These are phyloP conservation scores for Plagodis dolabraria DNA, from an alignment of 2,888 invertebrate species.

Conservation along the genomic window DNA sequence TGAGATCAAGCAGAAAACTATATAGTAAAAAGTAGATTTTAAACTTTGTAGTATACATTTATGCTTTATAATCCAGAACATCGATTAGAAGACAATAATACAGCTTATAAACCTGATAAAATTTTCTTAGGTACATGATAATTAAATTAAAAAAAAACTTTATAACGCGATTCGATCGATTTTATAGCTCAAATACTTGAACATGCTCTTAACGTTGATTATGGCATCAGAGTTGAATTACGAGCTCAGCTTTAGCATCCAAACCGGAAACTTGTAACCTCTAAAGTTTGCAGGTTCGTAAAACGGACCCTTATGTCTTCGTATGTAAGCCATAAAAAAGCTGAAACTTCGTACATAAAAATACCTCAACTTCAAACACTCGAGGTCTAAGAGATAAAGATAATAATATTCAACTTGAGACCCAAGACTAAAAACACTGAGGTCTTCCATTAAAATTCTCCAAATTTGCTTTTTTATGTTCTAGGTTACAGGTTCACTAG, in stretches of 20 bases:
- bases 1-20: no score
- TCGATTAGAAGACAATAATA: no score
- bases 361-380: constrained; percentile 28
- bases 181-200: constrained; percentile 24
- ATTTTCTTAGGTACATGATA: no score
- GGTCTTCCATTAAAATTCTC: no score
- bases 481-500: no score
- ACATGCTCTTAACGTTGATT: constrained; percentile 30
- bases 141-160: not conserved
- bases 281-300: constrained; percentile 39
- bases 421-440: constrained; percentile 5
- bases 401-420: constrained; percentile 31
- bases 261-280: constrained; percentile 34
- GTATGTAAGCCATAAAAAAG: constrained; percentile 35
- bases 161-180: constrained; percentile 16
- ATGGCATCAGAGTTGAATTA: constrained; percentile 31
- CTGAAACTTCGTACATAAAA: constrained; percentile 39
- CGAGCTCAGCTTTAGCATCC: constrained; percentile 31
- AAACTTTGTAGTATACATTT: no score
- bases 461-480: no score
- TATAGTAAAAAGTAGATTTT: no score
- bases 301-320: constrained; percentile 37
- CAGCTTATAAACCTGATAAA: no score
- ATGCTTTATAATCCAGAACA: no score
- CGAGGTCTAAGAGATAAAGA: constrained; percentile 23